Evolutionary conservation across 2,113 vertebrate genomes (phyloP).

Genomic region (Noctilio leporinus): DNA sequence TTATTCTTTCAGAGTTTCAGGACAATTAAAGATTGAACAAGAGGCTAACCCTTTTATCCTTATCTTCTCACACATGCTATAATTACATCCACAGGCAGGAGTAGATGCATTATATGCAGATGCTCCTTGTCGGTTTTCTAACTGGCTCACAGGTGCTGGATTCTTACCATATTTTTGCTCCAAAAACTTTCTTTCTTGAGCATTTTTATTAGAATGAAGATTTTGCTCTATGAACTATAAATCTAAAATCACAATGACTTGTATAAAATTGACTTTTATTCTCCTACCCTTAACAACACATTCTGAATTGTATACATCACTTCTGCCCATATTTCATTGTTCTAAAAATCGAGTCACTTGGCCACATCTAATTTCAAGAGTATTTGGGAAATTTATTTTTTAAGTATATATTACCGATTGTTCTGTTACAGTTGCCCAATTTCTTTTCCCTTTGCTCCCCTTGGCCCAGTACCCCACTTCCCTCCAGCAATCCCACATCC

Average conservation of each 20-base stretch:
- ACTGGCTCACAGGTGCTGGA: not conserved
- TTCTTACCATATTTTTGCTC: not conserved
- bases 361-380: not conserved
- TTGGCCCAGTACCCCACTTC: too few relatives aligned
- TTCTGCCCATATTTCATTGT: not conserved
- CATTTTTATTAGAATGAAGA: not conserved
- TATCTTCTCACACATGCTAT: not conserved
- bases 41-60: not conserved
- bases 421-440: too few relatives aligned
- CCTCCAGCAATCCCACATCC: too few relatives aligned
- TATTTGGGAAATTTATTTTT: not conserved
- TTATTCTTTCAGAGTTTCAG: not conserved
- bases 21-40: not conserved
- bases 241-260: not conserved
- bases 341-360: not conserved
- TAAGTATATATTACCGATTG: too few relatives aligned
- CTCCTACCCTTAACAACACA: not conserved
- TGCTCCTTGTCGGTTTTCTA: not conserved
- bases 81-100: not conserved
- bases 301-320: not conserved
- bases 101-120: not conserved
- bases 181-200: not conserved
- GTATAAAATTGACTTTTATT: not conserved
- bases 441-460: too few relatives aligned
- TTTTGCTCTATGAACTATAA: not conserved